Evolutionary conservation across 2,888 invertebrate genomes (phyloP), one percentile per base, ranked within the genome.

Genomic region (Dasysyrphus albostriatus): DNA sequence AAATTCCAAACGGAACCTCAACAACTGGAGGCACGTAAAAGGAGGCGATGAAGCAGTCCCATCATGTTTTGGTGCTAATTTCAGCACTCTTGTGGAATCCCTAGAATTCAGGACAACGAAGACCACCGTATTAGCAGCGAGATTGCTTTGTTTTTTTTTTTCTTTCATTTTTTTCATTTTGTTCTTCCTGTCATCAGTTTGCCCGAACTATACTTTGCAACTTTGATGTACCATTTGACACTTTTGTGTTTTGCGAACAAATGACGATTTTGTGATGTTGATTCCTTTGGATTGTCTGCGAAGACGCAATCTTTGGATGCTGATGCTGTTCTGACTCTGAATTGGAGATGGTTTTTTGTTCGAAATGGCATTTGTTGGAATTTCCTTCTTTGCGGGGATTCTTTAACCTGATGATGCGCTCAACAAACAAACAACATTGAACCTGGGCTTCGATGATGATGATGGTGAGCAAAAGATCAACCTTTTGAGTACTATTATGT

Each of bases 151-250:
- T 63, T 75, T 70, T 80, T 72, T 80, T 80, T 77, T 63, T 39
- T 69, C n/a, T 44, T 24, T 32, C 70, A 24, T 61, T 24, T 12
- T 12, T 47, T 39, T 42, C 10, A 4, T 42, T 3, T 14, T 10
- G 5, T 14, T 42, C 14, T 42, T 5, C 14, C 19, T 61, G 24
- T 34, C 54, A 72, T 42, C 44, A 14, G 37, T 44, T 47, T 42
- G 61, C 42, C 90, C 89, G 90, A 67, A 49, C 89, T 89, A 90
- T 91, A 90, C 90, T 91, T 89, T 90, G 91, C 90, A 90, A 91
- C 91, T 91, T 91, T 91, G 91, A 91, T 91, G 91, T 91, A 91
- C 91, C 89, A 91, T 91, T 91, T 91, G 91, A 91, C 91, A 91
- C 91, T 91, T 91, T 78, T 65, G 78, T 87, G 87, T 82, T 87